Evolutionary conservation across 2,888 invertebrate species (phyloP), one percentile per base, ranked within the genome.

Genomic region (Lithosia quadra): DNA sequence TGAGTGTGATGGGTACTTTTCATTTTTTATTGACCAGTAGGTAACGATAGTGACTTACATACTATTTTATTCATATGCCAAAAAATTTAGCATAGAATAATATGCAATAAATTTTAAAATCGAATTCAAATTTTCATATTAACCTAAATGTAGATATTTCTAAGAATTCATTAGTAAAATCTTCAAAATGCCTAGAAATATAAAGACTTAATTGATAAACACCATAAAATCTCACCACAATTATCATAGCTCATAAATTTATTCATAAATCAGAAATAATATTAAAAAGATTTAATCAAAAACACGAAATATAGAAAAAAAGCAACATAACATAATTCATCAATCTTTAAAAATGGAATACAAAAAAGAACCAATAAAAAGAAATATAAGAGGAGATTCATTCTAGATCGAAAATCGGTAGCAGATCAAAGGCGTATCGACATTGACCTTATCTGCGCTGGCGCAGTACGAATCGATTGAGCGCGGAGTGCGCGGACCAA

Each of bases 381-480:
- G 57, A 71, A 39, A 75, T 60, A 65, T 66, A 75, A 69, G 69
- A 69, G 60, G 67, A 73, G 63, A 78, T 79, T 77, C 75, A 84
- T 78, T 72, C 78, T 75, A 79, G 77, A 76, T 79, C 72, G 67
- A 75, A 81, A 86, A 90, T 91, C 92, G 87, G 92, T 91, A 91
- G 92, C 92, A 86, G 88, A 91, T 91, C 88, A 90, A 90, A 91
- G 87, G 86, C 87, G 88, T 88, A 90, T 92, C 91, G 91, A 89
- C 92, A 93, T 92, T 94, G 93, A 93, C 92, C 93, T 91, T 90
- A 91, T 89, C 90, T 88, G 86, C 86, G 87, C 86, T 78, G 86
- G 90, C 89, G 90, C 89, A 89, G 89, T 90, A 91, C 93, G 89
- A 92, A 93, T 94, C 91, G 94, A 92, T 92, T 92, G 86, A 78